Evolutionary conservation across 2,113 vertebrate genomes (phyloP).

Genomic region (Coptodon rendalli): DNA sequence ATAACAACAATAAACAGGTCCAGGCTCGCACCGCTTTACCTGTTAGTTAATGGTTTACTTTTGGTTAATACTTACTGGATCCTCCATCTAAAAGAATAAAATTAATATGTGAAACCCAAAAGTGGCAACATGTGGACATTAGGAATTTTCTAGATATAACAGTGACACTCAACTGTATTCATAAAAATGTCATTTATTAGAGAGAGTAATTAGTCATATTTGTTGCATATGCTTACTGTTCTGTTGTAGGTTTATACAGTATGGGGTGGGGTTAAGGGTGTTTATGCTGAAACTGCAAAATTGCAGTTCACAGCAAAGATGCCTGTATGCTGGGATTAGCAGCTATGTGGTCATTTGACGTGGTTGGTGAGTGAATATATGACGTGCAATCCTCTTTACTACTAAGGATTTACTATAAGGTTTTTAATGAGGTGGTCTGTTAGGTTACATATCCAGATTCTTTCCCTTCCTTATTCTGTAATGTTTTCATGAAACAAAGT

Average conservation of each 20-base stretch:
- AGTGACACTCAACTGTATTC: neutral
- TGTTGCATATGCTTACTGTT: neutral
- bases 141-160: neutral
- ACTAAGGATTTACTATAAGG: rapidly evolving
- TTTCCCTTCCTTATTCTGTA: neutral
- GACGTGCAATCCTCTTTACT: neutral
- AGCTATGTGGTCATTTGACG: neutral
- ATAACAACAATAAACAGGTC: neutral
- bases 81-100: slow-evolving; percentile 56
- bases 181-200: neutral
- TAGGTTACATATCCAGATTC: neutral
- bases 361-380: neutral
- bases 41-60: slow-evolving; percentile 19
- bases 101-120: slow-evolving; percentile 16
- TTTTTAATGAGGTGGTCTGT: neutral
- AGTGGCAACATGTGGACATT: neutral
- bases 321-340: neutral
- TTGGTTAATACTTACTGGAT: slow-evolving; percentile 57
- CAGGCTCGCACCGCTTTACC: slow-evolving; percentile 21
- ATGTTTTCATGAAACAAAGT: neutral
- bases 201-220: neutral
- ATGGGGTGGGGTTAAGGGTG: neutral
- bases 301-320: neutral
- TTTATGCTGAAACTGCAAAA: neutral
- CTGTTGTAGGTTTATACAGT: neutral